These are phyloP conservation scores for Paramormyrops hopkinsi DNA, from an alignment of 2,797 vertebrate genomes.

Conservation along the genomic window DNA sequence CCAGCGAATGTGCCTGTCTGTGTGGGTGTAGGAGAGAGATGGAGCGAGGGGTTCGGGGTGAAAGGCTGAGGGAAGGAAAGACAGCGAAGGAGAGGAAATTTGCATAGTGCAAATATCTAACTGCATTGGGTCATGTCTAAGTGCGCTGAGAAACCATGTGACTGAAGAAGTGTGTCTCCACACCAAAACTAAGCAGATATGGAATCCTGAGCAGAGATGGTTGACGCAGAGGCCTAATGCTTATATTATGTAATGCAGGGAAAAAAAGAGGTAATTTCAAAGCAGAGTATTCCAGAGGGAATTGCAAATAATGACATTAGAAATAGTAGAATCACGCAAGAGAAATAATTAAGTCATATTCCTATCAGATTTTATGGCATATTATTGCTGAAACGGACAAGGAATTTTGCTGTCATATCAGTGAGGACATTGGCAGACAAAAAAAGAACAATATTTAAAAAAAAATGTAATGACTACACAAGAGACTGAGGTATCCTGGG, in stretches of 20 bases:
- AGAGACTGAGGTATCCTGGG: background rate
- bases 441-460: background rate
- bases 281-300: background rate
- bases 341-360: background rate
- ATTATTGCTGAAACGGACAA: background rate
- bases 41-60: conserved; percentile 34
- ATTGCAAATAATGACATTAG: background rate
- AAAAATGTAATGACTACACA: background rate
- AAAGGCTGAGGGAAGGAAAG: conserved; percentile 16
- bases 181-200: background rate
- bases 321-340: background rate
- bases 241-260: background rate
- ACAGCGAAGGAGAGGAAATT: background rate
- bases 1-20: conserved; percentile 40
- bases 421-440: background rate
- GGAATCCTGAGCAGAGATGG: background rate
- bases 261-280: background rate
- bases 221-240: conserved; percentile 31
- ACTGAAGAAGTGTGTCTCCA: background rate
- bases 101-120: background rate
- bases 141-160: background rate
- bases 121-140: background rate
- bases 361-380: background rate
- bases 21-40: conserved; percentile 42
- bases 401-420: background rate